Evolutionary conservation across 2,797 vertebrate genomes (phyloP).

Genomic region (Rhynchotus rufescens): DNA sequence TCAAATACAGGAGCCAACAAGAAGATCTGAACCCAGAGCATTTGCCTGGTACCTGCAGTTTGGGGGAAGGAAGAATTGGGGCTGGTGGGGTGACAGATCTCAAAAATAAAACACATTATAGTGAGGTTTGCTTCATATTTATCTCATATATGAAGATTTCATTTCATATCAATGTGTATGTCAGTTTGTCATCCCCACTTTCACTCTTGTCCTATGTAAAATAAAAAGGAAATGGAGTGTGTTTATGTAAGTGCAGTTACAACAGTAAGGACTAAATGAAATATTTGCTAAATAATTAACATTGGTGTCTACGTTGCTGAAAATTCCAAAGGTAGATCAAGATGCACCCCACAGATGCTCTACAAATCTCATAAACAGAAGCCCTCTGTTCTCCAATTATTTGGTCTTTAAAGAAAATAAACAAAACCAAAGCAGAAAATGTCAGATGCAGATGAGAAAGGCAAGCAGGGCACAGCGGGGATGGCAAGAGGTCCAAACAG

Average conservation of each 20-base stretch:
- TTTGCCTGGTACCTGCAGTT: not conserved
- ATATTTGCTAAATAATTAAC: not conserved
- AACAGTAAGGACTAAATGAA: not conserved
- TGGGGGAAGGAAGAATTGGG: not conserved
- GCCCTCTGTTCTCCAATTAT: not conserved
- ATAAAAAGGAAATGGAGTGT: not conserved
- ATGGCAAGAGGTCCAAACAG: not conserved
- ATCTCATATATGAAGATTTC: not conserved
- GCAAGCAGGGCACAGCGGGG: not conserved
- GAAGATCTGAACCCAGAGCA: not conserved
- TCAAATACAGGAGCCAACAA: not conserved
- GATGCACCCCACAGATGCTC: not conserved
- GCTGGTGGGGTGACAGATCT: not conserved
- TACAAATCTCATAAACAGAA: not conserved
- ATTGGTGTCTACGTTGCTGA: accelerated
- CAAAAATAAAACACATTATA: not conserved
- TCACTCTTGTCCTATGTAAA: too few relatives aligned
- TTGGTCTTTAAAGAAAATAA: not conserved
- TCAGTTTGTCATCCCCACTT: not conserved
- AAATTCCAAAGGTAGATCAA: not conserved
- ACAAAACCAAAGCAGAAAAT: not conserved
- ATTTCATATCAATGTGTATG: not conserved
- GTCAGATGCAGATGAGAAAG: not conserved
- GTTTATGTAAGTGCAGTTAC: not conserved
- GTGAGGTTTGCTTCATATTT: not conserved